Evolutionary conservation across 2,113 vertebrate species (phyloP).

Genomic region (Aleadryas rufinucha): DNA sequence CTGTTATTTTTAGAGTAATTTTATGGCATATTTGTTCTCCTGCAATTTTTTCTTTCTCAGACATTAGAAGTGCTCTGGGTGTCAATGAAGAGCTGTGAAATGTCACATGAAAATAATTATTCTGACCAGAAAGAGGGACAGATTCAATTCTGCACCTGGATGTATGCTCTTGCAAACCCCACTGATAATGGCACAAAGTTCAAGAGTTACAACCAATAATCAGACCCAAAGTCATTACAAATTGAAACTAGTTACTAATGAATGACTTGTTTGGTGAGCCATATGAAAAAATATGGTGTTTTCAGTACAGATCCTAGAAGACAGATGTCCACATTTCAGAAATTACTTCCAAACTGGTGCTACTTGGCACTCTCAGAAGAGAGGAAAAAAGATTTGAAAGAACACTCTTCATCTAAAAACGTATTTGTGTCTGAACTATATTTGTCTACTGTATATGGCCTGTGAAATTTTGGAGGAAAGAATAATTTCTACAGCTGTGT

Average conservation of each 20-base stretch:
- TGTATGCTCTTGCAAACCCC: not conserved
- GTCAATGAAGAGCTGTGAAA: not conserved
- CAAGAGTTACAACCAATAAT: not conserved
- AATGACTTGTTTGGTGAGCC: slow-evolving; percentile 45
- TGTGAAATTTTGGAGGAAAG: not conserved
- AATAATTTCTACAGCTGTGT: not conserved
- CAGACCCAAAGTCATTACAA: not conserved
- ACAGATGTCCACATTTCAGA: slow-evolving; percentile 58
- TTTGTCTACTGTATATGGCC: not conserved
- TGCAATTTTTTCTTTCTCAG: not conserved
- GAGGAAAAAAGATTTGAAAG: not conserved
- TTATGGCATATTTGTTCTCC: not conserved
- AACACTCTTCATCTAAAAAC: not conserved
- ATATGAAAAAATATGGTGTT: slow-evolving; percentile 51
- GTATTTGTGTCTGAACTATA: slow-evolving; percentile 32
- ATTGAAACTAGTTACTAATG: slow-evolving; percentile 12
- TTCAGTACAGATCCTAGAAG: slow-evolving; percentile 47
- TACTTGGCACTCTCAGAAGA: not conserved
- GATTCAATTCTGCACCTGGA: not conserved
- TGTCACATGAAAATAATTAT: not conserved
- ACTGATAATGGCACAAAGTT: not conserved
- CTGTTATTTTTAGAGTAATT: not conserved
- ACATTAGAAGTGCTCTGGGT: not conserved
- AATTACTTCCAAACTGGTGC: slow-evolving; percentile 37
- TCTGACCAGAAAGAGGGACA: not conserved